A percentile compares a stretch with the other conserved stretches of the same genome.
Conservation (phyloP, 2,888 invertebrate species). For the Phalangium opilio region DNA sequence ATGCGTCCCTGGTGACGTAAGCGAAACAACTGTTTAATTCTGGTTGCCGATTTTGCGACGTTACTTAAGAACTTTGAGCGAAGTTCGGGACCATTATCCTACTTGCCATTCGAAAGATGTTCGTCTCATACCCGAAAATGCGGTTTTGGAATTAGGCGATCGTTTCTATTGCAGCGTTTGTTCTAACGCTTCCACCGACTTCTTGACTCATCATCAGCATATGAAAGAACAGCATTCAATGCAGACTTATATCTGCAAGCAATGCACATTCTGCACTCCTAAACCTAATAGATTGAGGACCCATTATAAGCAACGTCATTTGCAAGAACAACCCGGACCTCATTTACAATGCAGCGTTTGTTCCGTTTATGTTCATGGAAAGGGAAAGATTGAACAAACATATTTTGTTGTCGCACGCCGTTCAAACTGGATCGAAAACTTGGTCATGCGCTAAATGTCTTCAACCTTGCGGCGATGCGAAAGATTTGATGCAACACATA, state of each 20-base stretch:
- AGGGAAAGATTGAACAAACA: slow-evolving; percentile 22
- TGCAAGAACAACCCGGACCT: slow-evolving; percentile 21
- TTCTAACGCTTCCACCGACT: slow-evolving; percentile 17
- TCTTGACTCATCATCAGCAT: slow-evolving; percentile 20
- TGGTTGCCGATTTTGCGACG: slow-evolving; percentile 21
- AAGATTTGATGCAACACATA: slow-evolving; percentile 19
- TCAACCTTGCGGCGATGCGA: slow-evolving; percentile 20
- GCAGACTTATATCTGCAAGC: slow-evolving; percentile 21
- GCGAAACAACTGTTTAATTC: slow-evolving; percentile 21
- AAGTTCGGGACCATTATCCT: slow-evolving; percentile 21
- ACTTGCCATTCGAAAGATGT: slow-evolving; percentile 19
- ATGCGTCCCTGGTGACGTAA: slow-evolving; percentile 21
- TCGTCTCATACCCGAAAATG: slow-evolving; percentile 20
- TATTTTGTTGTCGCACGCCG: slow-evolving; percentile 22
- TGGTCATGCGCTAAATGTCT: slow-evolving; percentile 22
- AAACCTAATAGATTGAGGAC: slow-evolving; percentile 19
- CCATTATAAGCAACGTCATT: slow-evolving; percentile 22
- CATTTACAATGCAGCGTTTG: slow-evolving; percentile 22
- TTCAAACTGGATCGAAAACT: slow-evolving; percentile 21
- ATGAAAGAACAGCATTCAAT: slow-evolving; percentile 21
- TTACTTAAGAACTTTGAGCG: slow-evolving; percentile 18
- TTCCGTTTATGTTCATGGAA: slow-evolving; percentile 21
- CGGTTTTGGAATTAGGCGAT: slow-evolving; percentile 19
- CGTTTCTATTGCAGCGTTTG: slow-evolving; percentile 21
- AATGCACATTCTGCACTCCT: slow-evolving; percentile 20